Evolutionary conservation across 2,797 vertebrate genomes (phyloP), one percentile per base, ranked within the genome.

Genomic region (Dromococcyx pavoninus): DNA sequence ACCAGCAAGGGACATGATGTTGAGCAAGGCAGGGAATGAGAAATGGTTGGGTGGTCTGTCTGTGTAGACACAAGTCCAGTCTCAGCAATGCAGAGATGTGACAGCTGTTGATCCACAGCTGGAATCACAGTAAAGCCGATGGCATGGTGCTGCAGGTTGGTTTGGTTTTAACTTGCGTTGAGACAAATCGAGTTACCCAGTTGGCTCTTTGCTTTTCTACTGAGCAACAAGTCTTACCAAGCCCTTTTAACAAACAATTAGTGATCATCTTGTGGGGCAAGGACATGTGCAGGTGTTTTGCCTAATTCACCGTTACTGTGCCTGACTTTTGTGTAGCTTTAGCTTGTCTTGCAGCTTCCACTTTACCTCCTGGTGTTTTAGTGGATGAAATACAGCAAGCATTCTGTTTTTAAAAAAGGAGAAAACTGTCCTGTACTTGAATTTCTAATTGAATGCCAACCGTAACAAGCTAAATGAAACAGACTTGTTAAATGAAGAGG

Each of bases 401-500:
- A 25, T 84, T 91, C 73, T 66, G 32, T 84, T 91, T n/a, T 79
- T 62, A 44, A 73, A 84, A 81, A 67, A 19, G 56, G n/a, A 4
- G 85, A 89, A 88, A 94, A 78, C 24, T 37, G 44, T 73, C 60
- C 33, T 74, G 60, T 82, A 23, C 11, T 1, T 89, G 65, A 81
- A 62, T 94, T 92, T 86, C 82, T 95, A 95, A 56, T 54, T 50
- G 60, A 74, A 37, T 74, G 83, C 84, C 93, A 95, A 53, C 53
- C 64, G 84, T 93, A 95, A 39, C 56, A 91, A 82, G 30, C 57
- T 64, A 94, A 95, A 74, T 39, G 80, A 87, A 94, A 41, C 64
- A 70, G 64, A 44, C 77, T 85, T 85, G 64, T 89, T 93, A 92
- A 95, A 94, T 71, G 78, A 89, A 85, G 83, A 95, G 72, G 92